A percentile compares a stretch with the other conserved stretches of the same genome.
These are phyloP conservation scores for Rugalucina vietnamica DNA, from an alignment of 2,888 invertebrate genomes.

Conservation along the genomic window DNA sequence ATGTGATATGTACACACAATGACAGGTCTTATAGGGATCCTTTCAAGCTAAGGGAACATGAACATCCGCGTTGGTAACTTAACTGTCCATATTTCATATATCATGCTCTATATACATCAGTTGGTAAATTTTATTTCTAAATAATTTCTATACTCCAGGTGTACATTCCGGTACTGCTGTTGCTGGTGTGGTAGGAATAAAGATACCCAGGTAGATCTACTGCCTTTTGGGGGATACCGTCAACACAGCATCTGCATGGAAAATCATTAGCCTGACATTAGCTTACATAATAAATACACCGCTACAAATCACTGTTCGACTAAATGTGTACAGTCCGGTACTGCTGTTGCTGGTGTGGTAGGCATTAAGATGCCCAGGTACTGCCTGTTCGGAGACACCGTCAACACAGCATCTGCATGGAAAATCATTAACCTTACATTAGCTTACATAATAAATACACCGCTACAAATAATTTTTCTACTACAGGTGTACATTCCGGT, in stretches of 20 bases:
- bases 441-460: slow-evolving; percentile 64
- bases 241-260: slow-evolving; percentile 80
- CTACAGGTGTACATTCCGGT: slow-evolving; percentile 78
- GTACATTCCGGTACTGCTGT: slow-evolving; percentile 79
- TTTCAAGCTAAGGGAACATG: slow-evolving; percentile 90
- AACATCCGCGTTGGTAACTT: too few relatives aligned
- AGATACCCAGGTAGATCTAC: slow-evolving; percentile 97
- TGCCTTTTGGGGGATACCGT: slow-evolving; percentile 86
- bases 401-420: slow-evolving; percentile 80
- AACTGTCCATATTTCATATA: too few relatives aligned
- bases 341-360: slow-evolving; percentile 90
- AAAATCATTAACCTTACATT: slow-evolving; percentile 75
- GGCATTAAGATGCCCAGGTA: slow-evolving; percentile 97
- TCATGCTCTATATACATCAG: slow-evolving; percentile 92
- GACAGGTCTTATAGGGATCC: slow-evolving; percentile 94
- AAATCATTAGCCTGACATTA: slow-evolving; percentile 73
- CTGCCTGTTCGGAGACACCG: slow-evolving; percentile 86
- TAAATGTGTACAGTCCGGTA: slow-evolving; percentile 79
- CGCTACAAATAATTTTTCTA: too few relatives aligned
- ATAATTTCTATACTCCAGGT: slow-evolving; percentile 61
- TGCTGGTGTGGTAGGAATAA: slow-evolving; percentile 95
- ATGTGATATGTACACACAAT: slow-evolving; percentile 94
- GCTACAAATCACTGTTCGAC: neutral
- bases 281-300: slow-evolving; percentile 64
- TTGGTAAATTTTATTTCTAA: too few relatives aligned